These are phyloP conservation scores for Drosophila kikkawai DNA, from an alignment of 1,140 invertebrate genomes.

Conservation along the genomic window DNA sequence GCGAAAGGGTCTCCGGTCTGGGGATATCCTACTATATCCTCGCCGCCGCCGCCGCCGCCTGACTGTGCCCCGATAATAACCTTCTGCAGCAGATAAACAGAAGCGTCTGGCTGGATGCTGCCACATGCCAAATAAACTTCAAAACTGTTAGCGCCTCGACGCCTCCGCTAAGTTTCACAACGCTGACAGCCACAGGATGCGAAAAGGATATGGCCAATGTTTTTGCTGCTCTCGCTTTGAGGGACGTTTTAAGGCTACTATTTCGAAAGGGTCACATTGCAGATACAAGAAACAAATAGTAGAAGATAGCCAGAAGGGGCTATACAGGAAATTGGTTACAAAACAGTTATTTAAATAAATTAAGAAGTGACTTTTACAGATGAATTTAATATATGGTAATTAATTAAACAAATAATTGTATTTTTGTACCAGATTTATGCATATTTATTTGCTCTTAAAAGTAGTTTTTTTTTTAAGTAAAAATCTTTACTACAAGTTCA, in stretches of 20 bases:
- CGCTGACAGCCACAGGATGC: conserved; percentile 50
- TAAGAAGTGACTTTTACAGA: no score
- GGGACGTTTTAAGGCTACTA: conserved; percentile 2
- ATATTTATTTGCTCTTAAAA: neutral
- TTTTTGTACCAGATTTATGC: neutral
- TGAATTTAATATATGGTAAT: neutral
- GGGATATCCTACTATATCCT: conserved; percentile 6
- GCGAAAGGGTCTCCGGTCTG: conserved; percentile 31
- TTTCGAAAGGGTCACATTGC: neutral
- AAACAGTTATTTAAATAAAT: neutral
- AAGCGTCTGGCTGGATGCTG: conserved; percentile 27
- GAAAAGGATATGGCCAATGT: conserved; percentile 26
- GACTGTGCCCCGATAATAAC: conserved; percentile 60
- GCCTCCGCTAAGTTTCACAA: conserved; percentile 59
- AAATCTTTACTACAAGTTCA: neutral
- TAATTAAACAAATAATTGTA: neutral
- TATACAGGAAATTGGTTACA: neutral
- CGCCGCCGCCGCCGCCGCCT: conserved; percentile 26
- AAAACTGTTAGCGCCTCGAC: conserved; percentile 77
- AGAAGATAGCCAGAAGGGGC: neutral
- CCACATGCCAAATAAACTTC: conserved; percentile 77
- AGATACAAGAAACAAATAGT: neutral
- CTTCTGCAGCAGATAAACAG: conserved; percentile 70
- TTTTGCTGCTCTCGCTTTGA: neutral
- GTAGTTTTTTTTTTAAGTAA: no score